Percentiles rank a stretch among this genome's conserved stretches.
phyloP scores from a whole-genome alignment of 2,797 vertebrate genomes.

The Pangasius mekongensis region DNA sequence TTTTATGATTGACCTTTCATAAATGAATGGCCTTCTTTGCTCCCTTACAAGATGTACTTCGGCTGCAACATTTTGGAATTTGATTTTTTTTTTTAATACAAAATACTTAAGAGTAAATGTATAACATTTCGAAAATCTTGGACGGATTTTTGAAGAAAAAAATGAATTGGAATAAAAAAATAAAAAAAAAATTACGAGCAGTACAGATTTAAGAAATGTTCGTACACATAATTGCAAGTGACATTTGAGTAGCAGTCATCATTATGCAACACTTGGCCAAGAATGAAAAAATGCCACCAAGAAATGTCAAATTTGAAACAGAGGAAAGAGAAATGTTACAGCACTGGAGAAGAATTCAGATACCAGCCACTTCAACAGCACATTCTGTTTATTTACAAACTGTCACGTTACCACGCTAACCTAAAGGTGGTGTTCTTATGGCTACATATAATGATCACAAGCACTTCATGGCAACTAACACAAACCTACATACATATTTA shows the following conservation, averaged over 20 bases:
- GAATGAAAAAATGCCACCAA: not conserved
- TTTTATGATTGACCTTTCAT: not conserved
- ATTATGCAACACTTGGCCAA: conserved; percentile 23
- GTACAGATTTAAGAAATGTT: not conserved
- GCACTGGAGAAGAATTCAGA: not conserved
- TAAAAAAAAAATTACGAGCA: not conserved
- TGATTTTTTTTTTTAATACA: not conserved
- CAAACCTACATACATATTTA: not conserved
- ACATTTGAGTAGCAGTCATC: conserved; percentile 54
- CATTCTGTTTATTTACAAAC: not conserved
- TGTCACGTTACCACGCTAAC: not conserved
- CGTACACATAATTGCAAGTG: conserved; percentile 63
- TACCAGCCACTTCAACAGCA: not conserved
- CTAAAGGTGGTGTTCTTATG: not conserved
- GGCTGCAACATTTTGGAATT: not conserved
- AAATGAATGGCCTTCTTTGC: not conserved
- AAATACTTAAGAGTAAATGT: not conserved
- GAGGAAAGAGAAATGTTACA: conserved; percentile 6
- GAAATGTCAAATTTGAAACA: conserved; percentile 6
- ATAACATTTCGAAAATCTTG: not conserved
- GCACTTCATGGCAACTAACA: not conserved
- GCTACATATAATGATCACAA: not conserved
- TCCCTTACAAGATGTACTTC: not conserved
- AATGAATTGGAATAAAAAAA: not conserved
- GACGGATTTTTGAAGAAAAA: not conserved